phyloP scores from a whole-genome alignment of 2,888 invertebrate species.

The Limnephilus auricula region DNA sequence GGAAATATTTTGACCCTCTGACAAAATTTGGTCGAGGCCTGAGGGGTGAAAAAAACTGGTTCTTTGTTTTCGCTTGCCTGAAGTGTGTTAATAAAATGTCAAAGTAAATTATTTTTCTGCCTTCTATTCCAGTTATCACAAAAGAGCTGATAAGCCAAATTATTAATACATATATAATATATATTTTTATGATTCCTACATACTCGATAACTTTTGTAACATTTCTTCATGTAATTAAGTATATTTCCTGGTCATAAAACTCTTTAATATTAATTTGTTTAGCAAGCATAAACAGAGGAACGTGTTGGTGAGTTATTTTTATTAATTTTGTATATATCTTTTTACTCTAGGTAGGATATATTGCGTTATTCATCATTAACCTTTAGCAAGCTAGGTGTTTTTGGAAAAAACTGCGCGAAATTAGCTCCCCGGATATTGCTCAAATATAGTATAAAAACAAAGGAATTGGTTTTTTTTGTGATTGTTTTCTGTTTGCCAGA shows the following conservation, averaged over 20 bases:
- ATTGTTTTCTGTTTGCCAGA: too few species aligned
- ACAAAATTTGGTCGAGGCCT: too few species aligned
- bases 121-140: not conserved
- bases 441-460: too few species aligned
- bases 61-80: too few species aligned
- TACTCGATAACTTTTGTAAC: not conserved
- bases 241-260: not conserved
- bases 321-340: not conserved
- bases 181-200: not conserved
- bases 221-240: not conserved
- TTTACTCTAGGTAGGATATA: not conserved
- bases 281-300: not conserved
- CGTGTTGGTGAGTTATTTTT: not conserved
- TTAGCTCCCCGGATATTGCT: too few species aligned
- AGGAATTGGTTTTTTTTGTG: too few species aligned
- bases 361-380: too few species aligned
- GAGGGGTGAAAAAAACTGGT: too few species aligned
- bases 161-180: not conserved
- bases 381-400: too few species aligned
- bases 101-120: not conserved
- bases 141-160: not conserved
- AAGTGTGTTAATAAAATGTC: not conserved
- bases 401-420: too few species aligned
- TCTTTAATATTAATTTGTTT: not conserved
- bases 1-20: too few species aligned